Base-by-base conservation (phyloP, 2,113 vertebrate species). In the Dipodomys spectabilis region DNA sequence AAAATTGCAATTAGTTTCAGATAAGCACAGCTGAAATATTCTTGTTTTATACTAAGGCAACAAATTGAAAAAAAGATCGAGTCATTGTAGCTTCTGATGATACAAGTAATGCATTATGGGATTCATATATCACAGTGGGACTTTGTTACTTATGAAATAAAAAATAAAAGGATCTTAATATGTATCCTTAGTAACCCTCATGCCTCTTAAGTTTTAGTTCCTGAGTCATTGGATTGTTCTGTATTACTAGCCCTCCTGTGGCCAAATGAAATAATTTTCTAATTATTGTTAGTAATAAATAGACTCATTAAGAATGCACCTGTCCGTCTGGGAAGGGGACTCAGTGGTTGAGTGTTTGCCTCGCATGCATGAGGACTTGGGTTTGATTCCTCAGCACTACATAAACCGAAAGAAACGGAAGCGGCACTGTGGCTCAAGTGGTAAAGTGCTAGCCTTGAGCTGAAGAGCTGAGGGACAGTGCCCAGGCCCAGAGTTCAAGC, bases 251-350 rank as follows among this genome's bases (percentile, higher is more conserved):
- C 23, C 95, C 45, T 93, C 80, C 49, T 0, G 4, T 96, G 96
- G 82, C 88, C 84, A 93, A 82, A 90, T 73, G 20, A 89, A 96
- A 95, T 94, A 81, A 89, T 78, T 94, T 62, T 73, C 96, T 96
- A 95, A 98, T 98, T 97, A 96, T 97, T 94, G 97, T 88, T 90
- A 94, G 83, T 95, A 97, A 96, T 35, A 91, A 94, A 87, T 95
- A 79, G 78, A 60, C 44, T 96, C 72, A 87, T 96, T 82, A 97
- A 44, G 2, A 86, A 78, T 67, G 20, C 22, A 57, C 5, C 74
- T 72, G 62, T 95, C 96, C 0, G 39, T 39, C 5, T 39, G 39
- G 39, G 5, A 39, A 39, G 39, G 39, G 39, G 39, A 3, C 39
- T 39, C 39, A 39, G 39, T 39, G 39, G 39, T 39, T 6, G 35